Conservation (phyloP, 30 jellyfish, hydroid and myxozoan species). For the Aurelia aurita complex sp. Pacific region DNA sequence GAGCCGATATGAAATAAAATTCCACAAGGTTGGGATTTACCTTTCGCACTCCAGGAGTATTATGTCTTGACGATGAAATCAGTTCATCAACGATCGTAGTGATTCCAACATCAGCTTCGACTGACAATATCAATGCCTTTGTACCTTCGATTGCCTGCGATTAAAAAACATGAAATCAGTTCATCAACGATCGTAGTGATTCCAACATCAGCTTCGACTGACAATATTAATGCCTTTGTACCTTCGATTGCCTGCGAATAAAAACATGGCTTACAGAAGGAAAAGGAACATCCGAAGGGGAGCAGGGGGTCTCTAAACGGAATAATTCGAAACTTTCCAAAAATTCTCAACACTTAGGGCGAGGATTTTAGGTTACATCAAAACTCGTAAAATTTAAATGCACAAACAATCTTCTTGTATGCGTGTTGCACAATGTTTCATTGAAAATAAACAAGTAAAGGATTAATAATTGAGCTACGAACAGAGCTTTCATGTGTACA, state of each 20-base stretch:
- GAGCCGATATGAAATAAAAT: no score
- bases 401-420: no score
- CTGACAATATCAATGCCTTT: slow-evolving; percentile 81
- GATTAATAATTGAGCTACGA: no score
- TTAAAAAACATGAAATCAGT: slow-evolving; percentile 2
- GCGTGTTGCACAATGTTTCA: no score
- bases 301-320: no score
- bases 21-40: slow-evolving; percentile 6
- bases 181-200: slow-evolving; percentile 65
- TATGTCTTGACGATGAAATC: slow-evolving; percentile 70
- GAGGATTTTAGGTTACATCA: no score
- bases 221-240: slow-evolving; percentile 81
- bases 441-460: no score
- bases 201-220: slow-evolving; percentile 88
- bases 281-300: no score
- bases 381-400: no score
- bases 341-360: no score
- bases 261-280: neutral
- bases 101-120: slow-evolving; percentile 80
- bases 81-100: slow-evolving; percentile 80
- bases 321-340: no score
- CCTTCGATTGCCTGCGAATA: slow-evolving; percentile 83
- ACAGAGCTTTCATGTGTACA: no score
- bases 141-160: slow-evolving; percentile 92
- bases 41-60: slow-evolving; percentile 91